A percentile compares a stretch with the other conserved stretches of the same genome.
These are phyloP conservation scores for Athene cunicularia DNA, from an alignment of 2,113 vertebrate species.

Conservation along the genomic window DNA sequence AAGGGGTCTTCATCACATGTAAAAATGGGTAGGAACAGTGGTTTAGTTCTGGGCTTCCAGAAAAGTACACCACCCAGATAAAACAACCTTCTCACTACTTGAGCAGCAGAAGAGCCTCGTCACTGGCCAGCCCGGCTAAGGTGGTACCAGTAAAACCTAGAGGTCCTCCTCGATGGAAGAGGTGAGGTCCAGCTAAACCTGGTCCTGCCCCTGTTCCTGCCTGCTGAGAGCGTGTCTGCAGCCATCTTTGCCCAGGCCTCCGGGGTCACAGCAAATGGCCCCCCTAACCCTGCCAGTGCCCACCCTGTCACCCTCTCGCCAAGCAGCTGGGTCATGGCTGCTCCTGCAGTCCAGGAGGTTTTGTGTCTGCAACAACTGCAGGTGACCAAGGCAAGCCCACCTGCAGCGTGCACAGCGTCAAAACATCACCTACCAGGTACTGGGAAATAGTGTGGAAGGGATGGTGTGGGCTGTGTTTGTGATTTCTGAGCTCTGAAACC, in stretches of 20 bases:
- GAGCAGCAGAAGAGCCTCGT: neutral
- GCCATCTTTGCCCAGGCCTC: neutral
- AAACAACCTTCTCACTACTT: neutral
- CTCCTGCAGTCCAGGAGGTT: neutral
- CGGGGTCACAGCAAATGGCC: neutral
- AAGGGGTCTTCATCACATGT: neutral
- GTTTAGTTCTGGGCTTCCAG: neutral
- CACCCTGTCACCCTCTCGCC: neutral
- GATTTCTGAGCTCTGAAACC: neutral
- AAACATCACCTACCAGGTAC: fast-evolving
- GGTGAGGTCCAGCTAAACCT: neutral
- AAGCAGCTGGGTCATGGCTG: no score
- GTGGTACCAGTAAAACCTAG: neutral
- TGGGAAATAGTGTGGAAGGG: neutral
- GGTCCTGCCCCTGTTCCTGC: neutral
- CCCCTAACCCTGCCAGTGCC: fast-evolving
- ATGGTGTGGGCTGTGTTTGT: fast-evolving
- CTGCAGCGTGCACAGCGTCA: fast-evolving
- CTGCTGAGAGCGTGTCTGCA: neutral
- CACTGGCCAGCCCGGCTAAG: neutral
- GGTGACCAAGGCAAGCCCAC: neutral
- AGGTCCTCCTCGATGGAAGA: neutral
- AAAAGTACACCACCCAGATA: neutral
- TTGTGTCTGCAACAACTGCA: neutral
- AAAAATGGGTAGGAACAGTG: neutral